These are phyloP conservation scores for Vicugna pacos DNA, from an alignment of 2,113 vertebrate genomes.

Conservation along the genomic window DNA sequence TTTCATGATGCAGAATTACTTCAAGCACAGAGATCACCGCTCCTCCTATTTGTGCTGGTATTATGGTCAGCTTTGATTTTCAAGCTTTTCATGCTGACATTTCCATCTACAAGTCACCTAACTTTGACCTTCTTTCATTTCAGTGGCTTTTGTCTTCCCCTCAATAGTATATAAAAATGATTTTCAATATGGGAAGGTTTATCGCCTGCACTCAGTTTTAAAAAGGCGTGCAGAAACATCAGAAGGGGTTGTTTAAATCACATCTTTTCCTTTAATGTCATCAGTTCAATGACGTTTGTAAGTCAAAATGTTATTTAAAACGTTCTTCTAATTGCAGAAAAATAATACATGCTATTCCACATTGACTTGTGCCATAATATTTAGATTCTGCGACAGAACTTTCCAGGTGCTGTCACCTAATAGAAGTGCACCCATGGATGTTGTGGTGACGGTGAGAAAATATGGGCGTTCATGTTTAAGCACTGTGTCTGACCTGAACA, in stretches of 20 bases:
- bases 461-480: background rate
- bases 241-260: background rate
- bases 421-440: background rate
- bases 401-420: background rate
- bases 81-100: constrained; percentile 39
- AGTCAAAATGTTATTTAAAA: background rate
- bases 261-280: background rate
- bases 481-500: background rate
- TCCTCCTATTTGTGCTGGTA: background rate
- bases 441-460: background rate
- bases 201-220: background rate
- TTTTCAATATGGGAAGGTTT: background rate
- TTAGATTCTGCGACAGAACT: background rate
- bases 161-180: background rate
- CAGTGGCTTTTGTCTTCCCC: background rate
- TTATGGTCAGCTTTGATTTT: background rate
- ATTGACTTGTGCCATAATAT: background rate
- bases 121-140: constrained; percentile 13
- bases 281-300: background rate
- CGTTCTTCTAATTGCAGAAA: background rate
- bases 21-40: background rate
- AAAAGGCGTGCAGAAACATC: background rate
- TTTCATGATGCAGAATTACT: constrained; percentile 31
- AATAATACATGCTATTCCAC: background rate
- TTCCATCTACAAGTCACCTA: background rate